Evolutionary conservation across 2,113 vertebrate genomes (phyloP).

Genomic region (Psophia crepitans): DNA sequence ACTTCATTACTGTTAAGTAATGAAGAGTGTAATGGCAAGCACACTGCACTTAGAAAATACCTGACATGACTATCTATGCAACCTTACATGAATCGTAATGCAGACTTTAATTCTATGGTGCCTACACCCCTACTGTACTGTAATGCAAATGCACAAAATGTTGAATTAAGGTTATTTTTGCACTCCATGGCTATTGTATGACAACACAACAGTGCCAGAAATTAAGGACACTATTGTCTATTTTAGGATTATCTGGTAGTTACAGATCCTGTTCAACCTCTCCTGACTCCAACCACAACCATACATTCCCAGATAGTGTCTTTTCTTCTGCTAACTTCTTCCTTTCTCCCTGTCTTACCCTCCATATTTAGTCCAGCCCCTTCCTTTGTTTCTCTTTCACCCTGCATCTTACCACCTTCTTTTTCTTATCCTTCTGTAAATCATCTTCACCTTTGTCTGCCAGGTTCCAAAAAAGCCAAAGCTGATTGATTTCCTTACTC

Average conservation of each 20-base stretch:
- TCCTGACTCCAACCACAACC: background rate
- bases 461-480: background rate
- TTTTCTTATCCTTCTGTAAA: background rate
- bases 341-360: background rate
- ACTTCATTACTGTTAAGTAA: background rate
- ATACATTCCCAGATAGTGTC: too few relatives aligned
- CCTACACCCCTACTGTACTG: background rate
- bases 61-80: background rate
- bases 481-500: background rate
- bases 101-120: background rate
- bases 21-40: background rate
- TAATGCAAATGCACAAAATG: background rate
- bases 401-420: background rate
- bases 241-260: background rate
- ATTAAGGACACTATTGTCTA: background rate
- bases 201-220: background rate
- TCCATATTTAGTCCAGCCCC: background rate
- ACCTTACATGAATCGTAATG: background rate
- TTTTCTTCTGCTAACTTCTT: background rate
- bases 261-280: background rate
- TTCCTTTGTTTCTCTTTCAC: background rate
- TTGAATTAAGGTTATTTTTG: background rate
- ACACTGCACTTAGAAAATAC: background rate
- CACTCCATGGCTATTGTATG: background rate
- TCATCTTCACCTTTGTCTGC: background rate